phyloP scores from a whole-genome alignment of 2,797 vertebrate genomes.

The Enteromius thamalakanensis region DNA sequence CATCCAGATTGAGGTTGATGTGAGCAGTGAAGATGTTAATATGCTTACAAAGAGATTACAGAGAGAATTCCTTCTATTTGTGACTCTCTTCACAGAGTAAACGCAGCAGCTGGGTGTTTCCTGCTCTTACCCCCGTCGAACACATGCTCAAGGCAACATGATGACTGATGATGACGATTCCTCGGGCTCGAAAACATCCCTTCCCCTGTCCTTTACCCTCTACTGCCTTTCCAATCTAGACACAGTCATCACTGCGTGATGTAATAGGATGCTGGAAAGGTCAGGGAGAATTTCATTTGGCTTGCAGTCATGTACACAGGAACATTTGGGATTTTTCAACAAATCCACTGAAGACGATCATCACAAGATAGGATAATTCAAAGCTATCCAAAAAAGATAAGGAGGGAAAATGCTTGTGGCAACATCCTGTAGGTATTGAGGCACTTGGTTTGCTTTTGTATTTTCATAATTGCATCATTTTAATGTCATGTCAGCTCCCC shows the following conservation, averaged over 20 bases:
- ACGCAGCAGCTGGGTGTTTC: conserved; percentile 64
- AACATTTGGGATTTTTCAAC: conserved; percentile 13
- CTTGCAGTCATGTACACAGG: conserved; percentile 32
- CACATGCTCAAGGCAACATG: conserved; percentile 31
- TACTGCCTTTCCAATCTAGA: conserved; percentile 11
- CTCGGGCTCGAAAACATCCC: conserved; percentile 23
- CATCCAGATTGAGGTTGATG: conserved; percentile 60
- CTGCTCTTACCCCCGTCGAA: conserved; percentile 23
- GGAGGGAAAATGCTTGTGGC: neutral
- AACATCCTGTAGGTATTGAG: neutral
- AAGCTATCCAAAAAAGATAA: neutral
- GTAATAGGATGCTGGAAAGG: conserved; percentile 36
- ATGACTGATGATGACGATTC: neutral
- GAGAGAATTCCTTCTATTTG: conserved; percentile 62
- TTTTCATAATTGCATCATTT: neutral
- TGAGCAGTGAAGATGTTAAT: conserved; percentile 54
- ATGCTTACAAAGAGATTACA: conserved; percentile 71
- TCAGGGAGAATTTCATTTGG: conserved; percentile 40
- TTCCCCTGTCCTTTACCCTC: conserved; percentile 1
- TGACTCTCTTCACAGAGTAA: conserved; percentile 58
- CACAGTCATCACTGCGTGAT: conserved; percentile 14
- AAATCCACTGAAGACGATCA: conserved; percentile 27
- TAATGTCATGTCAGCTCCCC: neutral
- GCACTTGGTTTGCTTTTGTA: neutral
- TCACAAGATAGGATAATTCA: conserved; percentile 12